Conservation (phyloP, 2,113 vertebrate species). For the Peromyscus maniculatus region DNA sequence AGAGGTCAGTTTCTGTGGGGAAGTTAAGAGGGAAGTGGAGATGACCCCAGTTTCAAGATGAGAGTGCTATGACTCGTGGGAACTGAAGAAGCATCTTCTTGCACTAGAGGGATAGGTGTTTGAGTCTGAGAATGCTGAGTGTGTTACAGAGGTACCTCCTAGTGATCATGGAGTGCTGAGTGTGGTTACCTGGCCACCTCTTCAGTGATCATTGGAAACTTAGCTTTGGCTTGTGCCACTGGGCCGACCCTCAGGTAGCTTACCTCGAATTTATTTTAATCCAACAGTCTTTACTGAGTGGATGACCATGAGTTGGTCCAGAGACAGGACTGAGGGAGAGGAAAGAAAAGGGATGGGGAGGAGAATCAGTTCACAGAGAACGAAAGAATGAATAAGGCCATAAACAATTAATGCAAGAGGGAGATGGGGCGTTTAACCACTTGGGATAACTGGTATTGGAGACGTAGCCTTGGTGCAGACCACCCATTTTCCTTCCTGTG, state of each 20-base stretch:
- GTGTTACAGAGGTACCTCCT: not conserved
- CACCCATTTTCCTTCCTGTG: not conserved
- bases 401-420: not conserved
- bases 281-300: not conserved
- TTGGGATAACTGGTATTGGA: not conserved
- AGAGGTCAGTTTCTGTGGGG: not conserved
- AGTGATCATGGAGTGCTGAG: too few species aligned
- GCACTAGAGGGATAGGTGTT: not conserved
- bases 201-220: not conserved
- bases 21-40: constrained; percentile 33
- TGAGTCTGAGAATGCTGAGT: not conserved
- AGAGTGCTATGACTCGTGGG: not conserved
- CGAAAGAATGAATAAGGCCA: not conserved
- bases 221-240: not conserved
- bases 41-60: not conserved
- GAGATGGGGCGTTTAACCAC: not conserved
- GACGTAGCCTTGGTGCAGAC: not conserved
- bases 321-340: not conserved
- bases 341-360: not conserved
- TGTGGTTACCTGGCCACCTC: too few species aligned
- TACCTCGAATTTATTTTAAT: not conserved
- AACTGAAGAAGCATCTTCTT: not conserved
- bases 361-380: not conserved
- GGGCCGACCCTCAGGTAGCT: not conserved
- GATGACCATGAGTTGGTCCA: not conserved